phyloP scores from a whole-genome alignment of 2,888 invertebrate genomes.

The Eucriotettix oculatus region DNA sequence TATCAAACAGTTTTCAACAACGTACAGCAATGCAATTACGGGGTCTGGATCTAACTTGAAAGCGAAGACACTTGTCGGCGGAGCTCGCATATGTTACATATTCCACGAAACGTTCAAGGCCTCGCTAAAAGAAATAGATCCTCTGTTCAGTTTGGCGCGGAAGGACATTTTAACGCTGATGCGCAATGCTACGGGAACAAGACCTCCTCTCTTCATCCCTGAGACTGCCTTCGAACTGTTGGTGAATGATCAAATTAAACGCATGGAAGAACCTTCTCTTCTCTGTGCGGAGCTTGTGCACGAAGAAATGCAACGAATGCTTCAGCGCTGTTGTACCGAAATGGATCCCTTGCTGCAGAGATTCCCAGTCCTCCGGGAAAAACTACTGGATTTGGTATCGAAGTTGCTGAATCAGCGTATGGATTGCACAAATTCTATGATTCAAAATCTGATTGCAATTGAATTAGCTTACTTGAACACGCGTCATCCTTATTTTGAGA shows the following conservation, averaged over 20 bases:
- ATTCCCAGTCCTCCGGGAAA: slow-evolving; percentile 42
- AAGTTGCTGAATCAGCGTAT: slow-evolving; percentile 35
- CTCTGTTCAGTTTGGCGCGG: slow-evolving; percentile 36
- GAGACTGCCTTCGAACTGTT: slow-evolving; percentile 44
- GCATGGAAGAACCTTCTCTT: slow-evolving; percentile 41
- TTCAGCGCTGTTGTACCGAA: slow-evolving; percentile 44
- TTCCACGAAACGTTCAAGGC: slow-evolving; percentile 46
- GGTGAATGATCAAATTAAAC: slow-evolving; percentile 43
- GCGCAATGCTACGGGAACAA: slow-evolving; percentile 39
- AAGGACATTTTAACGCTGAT: slow-evolving; percentile 46
- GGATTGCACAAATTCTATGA: slow-evolving; percentile 42
- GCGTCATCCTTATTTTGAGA: too few relatives aligned
- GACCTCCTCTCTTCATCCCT: slow-evolving; percentile 27
- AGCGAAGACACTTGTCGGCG: slow-evolving; percentile 74
- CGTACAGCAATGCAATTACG: slow-evolving; percentile 95
- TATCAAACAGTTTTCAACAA: slow-evolving; percentile 96
- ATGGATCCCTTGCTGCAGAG: slow-evolving; percentile 39
- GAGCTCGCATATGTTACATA: slow-evolving; percentile 45
- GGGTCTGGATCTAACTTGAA: slow-evolving; percentile 96
- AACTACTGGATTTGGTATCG: slow-evolving; percentile 43
- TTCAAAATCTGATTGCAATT: slow-evolving; percentile 40
- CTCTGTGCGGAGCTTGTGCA: slow-evolving; percentile 43
- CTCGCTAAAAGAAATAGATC: slow-evolving; percentile 38
- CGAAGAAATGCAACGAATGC: slow-evolving; percentile 47
- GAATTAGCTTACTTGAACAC: slow-evolving; percentile 46